Percentiles rank a stretch among this genome's conserved stretches.
Evolutionary conservation across 2,888 invertebrate genomes (phyloP).

Genomic region (Agonopterix heracliana): DNA sequence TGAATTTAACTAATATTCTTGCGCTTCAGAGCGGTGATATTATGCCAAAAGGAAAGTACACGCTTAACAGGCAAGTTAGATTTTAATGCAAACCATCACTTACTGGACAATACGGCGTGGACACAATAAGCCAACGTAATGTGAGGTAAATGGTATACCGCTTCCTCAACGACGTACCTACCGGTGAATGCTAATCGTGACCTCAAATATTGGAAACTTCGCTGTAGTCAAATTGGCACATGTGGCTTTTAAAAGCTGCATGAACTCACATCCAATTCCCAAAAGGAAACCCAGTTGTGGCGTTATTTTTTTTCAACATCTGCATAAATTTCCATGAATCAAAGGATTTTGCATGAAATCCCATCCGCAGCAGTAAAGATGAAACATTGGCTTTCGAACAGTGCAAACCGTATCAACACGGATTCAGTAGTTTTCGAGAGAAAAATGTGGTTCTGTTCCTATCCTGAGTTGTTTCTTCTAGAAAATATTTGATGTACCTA

Average conservation of each 20-base stretch:
- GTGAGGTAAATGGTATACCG: constrained; percentile 59
- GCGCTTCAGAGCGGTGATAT: background rate
- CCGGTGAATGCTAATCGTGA: constrained; percentile 48
- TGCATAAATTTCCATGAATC: no score
- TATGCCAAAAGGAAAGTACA: constrained; percentile 14
- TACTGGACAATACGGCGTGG: constrained; percentile 49
- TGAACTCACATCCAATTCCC: background rate
- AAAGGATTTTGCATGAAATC: no score
- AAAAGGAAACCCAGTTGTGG: no score
- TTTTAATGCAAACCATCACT: constrained; percentile 50
- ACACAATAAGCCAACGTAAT: constrained; percentile 59
- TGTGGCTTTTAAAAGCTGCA: background rate
- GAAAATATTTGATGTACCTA: no score
- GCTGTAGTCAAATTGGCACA: constrained; percentile 15
- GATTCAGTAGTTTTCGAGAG: no score
- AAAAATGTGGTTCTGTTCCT: no score
- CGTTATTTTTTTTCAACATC: no score
- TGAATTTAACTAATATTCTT: no score
- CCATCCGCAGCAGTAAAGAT: no score
- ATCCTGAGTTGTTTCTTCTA: no score
- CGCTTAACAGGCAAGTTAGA: constrained; percentile 25
- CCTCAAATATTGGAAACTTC: constrained; percentile 28
- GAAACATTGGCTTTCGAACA: no score
- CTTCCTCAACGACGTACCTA: constrained; percentile 45
- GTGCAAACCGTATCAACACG: no score